Evolutionary conservation across 1,140 invertebrate genomes (phyloP).

Genomic region (Atta texana): DNA sequence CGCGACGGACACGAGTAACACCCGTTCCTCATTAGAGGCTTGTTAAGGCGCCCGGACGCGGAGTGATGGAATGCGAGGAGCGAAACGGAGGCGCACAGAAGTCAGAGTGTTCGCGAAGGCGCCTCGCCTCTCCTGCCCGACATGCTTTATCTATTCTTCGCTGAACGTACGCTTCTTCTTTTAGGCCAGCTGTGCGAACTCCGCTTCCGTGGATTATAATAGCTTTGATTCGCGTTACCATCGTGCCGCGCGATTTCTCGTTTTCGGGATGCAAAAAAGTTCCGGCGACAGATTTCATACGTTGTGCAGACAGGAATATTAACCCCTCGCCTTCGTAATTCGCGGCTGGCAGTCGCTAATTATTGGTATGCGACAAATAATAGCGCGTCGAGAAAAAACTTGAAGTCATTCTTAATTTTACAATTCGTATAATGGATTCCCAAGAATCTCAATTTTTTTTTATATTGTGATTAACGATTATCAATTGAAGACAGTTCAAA

Average conservation of each 20-base stretch:
- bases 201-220: constrained; percentile 51
- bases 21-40: constrained; percentile 85
- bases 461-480: not conserved
- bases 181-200: constrained; percentile 51
- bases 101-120: constrained; percentile 72
- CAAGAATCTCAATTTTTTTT: not conserved
- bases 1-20: constrained; percentile 80
- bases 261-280: not conserved
- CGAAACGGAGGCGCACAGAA: constrained; percentile 69
- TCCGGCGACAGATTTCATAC: constrained; percentile 54
- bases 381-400: not conserved
- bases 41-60: constrained; percentile 79
- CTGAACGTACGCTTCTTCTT: constrained; percentile 38
- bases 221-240: constrained; percentile 53
- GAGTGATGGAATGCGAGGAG: constrained; percentile 80
- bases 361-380: constrained; percentile 21
- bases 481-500: not conserved
- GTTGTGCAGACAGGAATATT: constrained; percentile 44
- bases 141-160: constrained; percentile 50
- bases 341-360: constrained; percentile 21
- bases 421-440: not conserved
- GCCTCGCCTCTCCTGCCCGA: constrained; percentile 68
- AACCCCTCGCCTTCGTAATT: constrained; percentile 21
- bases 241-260: not conserved
- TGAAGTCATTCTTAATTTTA: not conserved